Conservation (phyloP, 2,888 invertebrate species). For the Empis stercorea region DNA sequence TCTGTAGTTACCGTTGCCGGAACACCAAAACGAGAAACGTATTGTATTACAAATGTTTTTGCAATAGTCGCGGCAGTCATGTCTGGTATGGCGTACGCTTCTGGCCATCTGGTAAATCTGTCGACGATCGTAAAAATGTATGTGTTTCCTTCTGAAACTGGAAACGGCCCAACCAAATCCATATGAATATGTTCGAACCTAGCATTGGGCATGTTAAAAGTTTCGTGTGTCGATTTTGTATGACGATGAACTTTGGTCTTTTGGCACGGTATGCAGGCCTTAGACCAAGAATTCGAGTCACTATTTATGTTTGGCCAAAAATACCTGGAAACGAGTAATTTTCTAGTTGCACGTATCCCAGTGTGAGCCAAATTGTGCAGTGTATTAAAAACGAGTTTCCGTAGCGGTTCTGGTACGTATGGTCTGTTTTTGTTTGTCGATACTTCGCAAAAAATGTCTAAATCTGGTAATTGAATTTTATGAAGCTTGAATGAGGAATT, state of each 20-base stretch:
- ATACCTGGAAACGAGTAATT: constrained; percentile 15
- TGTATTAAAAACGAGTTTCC: constrained; percentile 3
- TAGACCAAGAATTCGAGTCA: constrained; percentile 20
- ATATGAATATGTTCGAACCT: constrained; percentile 25
- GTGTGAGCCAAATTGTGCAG: constrained; percentile 9
- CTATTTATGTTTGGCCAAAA: constrained; percentile 20
- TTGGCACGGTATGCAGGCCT: constrained; percentile 23
- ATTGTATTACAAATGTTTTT: constrained; percentile 5
- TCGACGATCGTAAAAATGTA: constrained; percentile 21
- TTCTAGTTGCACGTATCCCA: constrained; percentile 13
- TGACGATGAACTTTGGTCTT: constrained; percentile 21
- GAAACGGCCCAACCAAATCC: constrained; percentile 25
- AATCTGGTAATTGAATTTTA: neutral
- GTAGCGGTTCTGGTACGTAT: constrained; percentile 12
- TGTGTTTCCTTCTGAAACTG: constrained; percentile 13
- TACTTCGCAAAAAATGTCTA: neutral
- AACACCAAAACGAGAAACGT: constrained; percentile 10
- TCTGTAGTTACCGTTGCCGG: constrained; percentile 11
- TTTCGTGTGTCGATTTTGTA: constrained; percentile 13
- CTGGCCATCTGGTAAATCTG: constrained; percentile 16
- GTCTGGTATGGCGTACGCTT: constrained; percentile 15
- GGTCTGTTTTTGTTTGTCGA: constrained; percentile 9
- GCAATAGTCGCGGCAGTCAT: constrained; percentile 12
- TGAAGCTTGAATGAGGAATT: constrained; percentile 1
- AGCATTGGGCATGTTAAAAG: constrained; percentile 14